These are phyloP conservation scores for Drosophila trapezifrons DNA, from an alignment of 1,140 invertebrate genomes.

Conservation along the genomic window DNA sequence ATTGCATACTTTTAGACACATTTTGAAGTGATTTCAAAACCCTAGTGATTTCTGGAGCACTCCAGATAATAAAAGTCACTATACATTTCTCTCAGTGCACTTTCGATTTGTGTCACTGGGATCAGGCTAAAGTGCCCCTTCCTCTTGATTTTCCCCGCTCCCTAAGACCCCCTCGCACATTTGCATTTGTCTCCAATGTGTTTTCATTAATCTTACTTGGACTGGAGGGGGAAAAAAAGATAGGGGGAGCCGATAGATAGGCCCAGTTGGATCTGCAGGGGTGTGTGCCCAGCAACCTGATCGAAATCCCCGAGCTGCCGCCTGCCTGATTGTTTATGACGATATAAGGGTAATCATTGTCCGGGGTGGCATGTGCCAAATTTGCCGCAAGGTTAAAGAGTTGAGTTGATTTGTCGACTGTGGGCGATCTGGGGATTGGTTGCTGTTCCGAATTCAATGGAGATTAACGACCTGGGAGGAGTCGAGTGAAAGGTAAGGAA, in stretches of 20 bases:
- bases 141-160: neutral
- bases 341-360: conserved; percentile 68
- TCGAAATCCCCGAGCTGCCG: conserved; percentile 8
- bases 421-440: conserved; percentile 39
- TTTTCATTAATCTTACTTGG: conserved; percentile 77
- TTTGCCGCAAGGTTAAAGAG: conserved; percentile 64
- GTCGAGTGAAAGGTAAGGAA: conserved; percentile 29
- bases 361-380: conserved; percentile 68
- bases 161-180: conserved; percentile 36
- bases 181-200: conserved; percentile 79
- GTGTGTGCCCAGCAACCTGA: conserved; percentile 23
- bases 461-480: conserved; percentile 42
- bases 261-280: conserved; percentile 37
- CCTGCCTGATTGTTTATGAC: conserved; percentile 55
- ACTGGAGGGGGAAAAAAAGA: neutral
- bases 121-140: conserved; percentile 20
- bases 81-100: conserved; percentile 14
- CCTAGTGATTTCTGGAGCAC: no score
- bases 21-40: no score
- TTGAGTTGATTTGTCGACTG: conserved; percentile 21
- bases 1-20: no score
- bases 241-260: conserved; percentile 26
- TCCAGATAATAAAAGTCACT: no score
- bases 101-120: conserved; percentile 58
- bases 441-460: neutral